Percentiles rank a stretch among this genome's conserved stretches.
phyloP scores from a whole-genome alignment of 1,140 invertebrate species.

The Rhyacophila brunnea region DNA sequence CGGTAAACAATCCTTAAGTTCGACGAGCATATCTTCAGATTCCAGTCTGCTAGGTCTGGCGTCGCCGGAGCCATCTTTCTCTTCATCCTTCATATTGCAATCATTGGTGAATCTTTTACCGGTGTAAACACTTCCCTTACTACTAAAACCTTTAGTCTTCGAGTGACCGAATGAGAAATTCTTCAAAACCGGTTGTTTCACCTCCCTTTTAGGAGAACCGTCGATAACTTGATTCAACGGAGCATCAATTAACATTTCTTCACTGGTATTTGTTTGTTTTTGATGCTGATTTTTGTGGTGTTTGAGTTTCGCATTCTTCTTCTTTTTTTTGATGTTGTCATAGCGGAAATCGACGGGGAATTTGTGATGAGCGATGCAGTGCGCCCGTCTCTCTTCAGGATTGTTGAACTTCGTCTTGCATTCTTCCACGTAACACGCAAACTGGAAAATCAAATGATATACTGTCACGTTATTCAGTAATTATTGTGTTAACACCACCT shows the following conservation, averaged over 20 bases:
- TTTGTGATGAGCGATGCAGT: slow-evolving; percentile 63
- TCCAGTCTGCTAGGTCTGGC: slow-evolving; percentile 32
- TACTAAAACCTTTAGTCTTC: slow-evolving; percentile 42
- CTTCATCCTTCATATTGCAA: slow-evolving; percentile 9
- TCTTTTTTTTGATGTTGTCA: slow-evolving; percentile 1
- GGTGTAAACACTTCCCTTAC: slow-evolving; percentile 36
- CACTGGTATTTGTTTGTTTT: slow-evolving; percentile 4
- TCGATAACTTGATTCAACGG: neutral
- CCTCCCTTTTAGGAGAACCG: neutral
- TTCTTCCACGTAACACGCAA: slow-evolving; percentile 64
- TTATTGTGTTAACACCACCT: no score
- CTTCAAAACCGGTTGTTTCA: slow-evolving; percentile 26
- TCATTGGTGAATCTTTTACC: slow-evolving; percentile 42
- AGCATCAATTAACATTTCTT: slow-evolving; percentile 9
- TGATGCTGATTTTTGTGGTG: slow-evolving; percentile 32
- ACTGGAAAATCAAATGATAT: slow-evolving; percentile 50
- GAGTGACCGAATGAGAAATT: slow-evolving; percentile 42
- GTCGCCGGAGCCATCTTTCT: neutral
- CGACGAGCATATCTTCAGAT: slow-evolving; percentile 42
- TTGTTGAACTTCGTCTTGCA: slow-evolving; percentile 59
- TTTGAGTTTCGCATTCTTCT: slow-evolving; percentile 9
- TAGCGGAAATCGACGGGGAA: slow-evolving; percentile 63
- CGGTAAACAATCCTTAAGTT: slow-evolving; percentile 45
- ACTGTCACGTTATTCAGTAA: no score
- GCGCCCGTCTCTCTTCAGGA: slow-evolving; percentile 55